These are phyloP conservation scores for Progne subis DNA, from an alignment of 2,113 vertebrate genomes.

Conservation along the genomic window DNA sequence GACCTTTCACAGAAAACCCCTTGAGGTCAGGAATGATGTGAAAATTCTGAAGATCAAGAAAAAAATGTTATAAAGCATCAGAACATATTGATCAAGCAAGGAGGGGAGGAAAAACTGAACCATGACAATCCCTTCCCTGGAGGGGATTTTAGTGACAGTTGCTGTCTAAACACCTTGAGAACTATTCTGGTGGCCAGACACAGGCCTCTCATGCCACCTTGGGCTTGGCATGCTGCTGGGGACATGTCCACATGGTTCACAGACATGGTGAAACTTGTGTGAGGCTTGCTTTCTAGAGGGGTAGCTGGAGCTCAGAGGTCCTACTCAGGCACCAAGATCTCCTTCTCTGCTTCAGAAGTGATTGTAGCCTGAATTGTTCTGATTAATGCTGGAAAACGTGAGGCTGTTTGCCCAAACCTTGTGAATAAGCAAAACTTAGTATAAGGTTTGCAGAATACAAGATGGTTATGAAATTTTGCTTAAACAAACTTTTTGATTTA, in stretches of 20 bases:
- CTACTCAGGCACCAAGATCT: not conserved
- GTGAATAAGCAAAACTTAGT: not conserved
- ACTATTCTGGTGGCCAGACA: not conserved
- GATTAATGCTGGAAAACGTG: not conserved
- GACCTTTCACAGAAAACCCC: not conserved
- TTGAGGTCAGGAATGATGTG: not conserved
- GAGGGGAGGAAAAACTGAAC: not conserved
- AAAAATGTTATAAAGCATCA: not conserved
- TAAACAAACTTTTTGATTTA: not conserved
- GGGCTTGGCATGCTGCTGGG: not conserved
- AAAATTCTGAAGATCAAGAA: not conserved
- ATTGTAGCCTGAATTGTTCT: not conserved
- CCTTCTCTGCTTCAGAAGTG: not conserved
- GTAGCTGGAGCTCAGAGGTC: not conserved
- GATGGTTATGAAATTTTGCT: not conserved
- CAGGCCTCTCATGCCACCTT: not conserved
- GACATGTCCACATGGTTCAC: not conserved
- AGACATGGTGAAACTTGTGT: not conserved
- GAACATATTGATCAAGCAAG: not conserved
- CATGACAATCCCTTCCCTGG: not conserved
- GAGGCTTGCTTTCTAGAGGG: not conserved
- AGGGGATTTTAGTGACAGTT: not conserved
- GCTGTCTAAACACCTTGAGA: not conserved
- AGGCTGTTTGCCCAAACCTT: not conserved
- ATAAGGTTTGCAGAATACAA: not conserved